Percentiles rank a stretch among this genome's conserved stretches.
These are phyloP conservation scores for Macrocentrus cingulum DNA, from an alignment of 1,140 invertebrate genomes.

Conservation along the genomic window DNA sequence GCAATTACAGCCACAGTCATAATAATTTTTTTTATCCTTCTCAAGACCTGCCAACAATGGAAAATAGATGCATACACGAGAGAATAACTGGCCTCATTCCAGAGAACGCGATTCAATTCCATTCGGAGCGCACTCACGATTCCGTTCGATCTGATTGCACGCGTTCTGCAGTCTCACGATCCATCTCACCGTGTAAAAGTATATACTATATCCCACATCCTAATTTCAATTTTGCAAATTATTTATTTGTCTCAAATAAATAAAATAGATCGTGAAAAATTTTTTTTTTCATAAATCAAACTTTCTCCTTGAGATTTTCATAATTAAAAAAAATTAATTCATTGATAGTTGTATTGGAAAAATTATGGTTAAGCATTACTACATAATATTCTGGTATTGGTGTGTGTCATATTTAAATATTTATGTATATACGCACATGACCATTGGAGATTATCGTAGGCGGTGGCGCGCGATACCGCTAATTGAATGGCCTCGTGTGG, in stretches of 20 bases:
- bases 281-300: too few relatives aligned
- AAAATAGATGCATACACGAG: background rate
- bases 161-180: slow-evolving; percentile 8
- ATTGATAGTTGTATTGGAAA: too few relatives aligned
- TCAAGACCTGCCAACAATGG: background rate
- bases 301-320: too few relatives aligned
- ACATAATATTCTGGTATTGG: too few relatives aligned
- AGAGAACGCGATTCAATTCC: slow-evolving; percentile 12
- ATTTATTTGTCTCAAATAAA: too few relatives aligned
- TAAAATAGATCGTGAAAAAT: too few relatives aligned
- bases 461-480: slow-evolving; percentile 1
- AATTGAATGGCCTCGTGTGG: slow-evolving; percentile 4
- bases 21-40: too few relatives aligned
- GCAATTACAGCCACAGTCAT: too few relatives aligned
- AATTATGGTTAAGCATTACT: too few relatives aligned
- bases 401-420: slow-evolving; percentile 2
- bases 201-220: background rate
- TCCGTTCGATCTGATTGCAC: slow-evolving; percentile 13
- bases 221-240: background rate
- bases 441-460: background rate
- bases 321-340: too few relatives aligned
- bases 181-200: slow-evolving; percentile 1
- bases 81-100: slow-evolving; percentile 19
- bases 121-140: slow-evolving; percentile 16
- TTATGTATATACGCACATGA: background rate